Evolutionary conservation across 2,888 invertebrate genomes (phyloP), one percentile per base, ranked within the genome.

Genomic region (Sarcophaga caerulescens): DNA sequence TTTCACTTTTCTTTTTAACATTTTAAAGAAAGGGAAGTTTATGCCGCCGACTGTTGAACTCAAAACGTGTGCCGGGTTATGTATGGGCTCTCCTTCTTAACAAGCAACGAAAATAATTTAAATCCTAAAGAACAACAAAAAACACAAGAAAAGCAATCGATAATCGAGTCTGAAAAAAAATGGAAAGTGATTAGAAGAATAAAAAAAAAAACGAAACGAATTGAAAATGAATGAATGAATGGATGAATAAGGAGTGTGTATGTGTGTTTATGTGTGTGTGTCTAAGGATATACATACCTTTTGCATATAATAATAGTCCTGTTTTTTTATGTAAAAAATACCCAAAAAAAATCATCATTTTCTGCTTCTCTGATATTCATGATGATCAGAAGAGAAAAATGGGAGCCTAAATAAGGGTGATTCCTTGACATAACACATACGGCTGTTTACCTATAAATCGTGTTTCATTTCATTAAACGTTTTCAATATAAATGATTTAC

Each of bases 351-450:
- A 76, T 83, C 70, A 75, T 80, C 69, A 63, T 81, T 74, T 35
- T 73, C 35, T 35, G 57, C 8, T 19, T 47, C 52, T 47, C 17
- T 17, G 0, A 52, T 52, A 52, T 52, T 52, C 17, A 52, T 47
- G 11, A 14, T 47, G 11, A 47, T 47, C 2, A 3, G 47, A 47
- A 4, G 4, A 47, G 11, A 47, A 11, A 47, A 47, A 14, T 4
- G 2, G 21, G 75, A 0, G 60, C 19, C 60, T 44, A 83, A 86
- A 81, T 77, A 84, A 68, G 86, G 86, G 84, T 84, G 84, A 81
- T 81, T 84, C 60, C 77, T 71, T 86, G 81, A 86, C 81, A 86
- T 70, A 71, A 84, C 84, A 86, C 86, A 86, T 84, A 86, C 86
- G 86, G 86, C 86, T 84, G 84, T 78, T 81, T 84, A 23, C 25